These are phyloP conservation scores for Leptinotarsa tumamoca DNA, from an alignment of 2,888 invertebrate species.

Conservation along the genomic window DNA sequence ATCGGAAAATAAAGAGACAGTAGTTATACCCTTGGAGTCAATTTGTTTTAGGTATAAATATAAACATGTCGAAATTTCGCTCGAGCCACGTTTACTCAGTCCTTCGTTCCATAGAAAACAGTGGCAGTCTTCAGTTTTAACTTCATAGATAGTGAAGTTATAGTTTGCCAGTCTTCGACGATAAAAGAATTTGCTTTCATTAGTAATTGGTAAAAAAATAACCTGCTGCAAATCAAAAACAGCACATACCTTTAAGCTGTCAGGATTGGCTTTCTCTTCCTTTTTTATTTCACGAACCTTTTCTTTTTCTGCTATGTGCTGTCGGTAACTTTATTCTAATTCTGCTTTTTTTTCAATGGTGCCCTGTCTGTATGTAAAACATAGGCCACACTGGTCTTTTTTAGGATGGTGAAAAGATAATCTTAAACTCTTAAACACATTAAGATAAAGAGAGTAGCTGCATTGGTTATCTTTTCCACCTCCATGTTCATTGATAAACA, in stretches of 20 bases:
- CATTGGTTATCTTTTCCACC: not conserved
- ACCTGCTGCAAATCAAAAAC: conserved; percentile 36
- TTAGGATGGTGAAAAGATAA: conserved; percentile 32
- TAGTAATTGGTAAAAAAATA: conserved; percentile 26
- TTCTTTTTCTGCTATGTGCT: conserved; percentile 26
- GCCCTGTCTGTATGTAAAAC: conserved; percentile 24
- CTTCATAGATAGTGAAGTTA: conserved; percentile 33
- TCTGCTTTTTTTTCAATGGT: conserved; percentile 21
- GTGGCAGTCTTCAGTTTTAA: conserved; percentile 20
- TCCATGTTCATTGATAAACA: not conserved
- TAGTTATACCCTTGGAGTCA: no score
- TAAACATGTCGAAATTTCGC: no score
- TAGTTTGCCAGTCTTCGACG: conserved; percentile 21
- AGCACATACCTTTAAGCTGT: not conserved
- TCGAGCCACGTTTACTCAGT: no score
- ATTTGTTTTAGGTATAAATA: no score
- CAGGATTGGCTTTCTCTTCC: conserved; percentile 17
- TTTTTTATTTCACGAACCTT: not conserved
- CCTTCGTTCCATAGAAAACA: conserved; percentile 5
- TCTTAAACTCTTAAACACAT: conserved; percentile 24
- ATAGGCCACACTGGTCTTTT: conserved; percentile 33
- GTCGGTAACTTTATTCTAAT: conserved; percentile 14
- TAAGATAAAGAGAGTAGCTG: not conserved
- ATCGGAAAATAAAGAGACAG: no score
- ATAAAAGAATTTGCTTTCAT: conserved; percentile 20